These are phyloP conservation scores for Wiebesia pumilae DNA, from an alignment of 1,140 invertebrate genomes.

Conservation along the genomic window DNA sequence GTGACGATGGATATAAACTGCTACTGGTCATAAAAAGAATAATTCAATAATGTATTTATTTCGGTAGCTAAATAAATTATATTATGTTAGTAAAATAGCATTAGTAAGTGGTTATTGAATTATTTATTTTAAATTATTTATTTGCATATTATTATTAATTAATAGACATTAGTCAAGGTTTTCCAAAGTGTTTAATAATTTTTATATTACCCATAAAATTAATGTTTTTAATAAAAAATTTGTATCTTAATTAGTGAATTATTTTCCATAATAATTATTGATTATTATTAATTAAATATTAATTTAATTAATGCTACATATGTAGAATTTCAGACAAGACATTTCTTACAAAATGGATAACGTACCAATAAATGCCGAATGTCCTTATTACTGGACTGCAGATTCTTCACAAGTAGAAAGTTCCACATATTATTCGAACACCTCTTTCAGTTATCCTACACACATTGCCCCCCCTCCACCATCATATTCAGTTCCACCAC, in stretches of 20 bases:
- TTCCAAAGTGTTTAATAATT: neutral
- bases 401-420: conserved; percentile 55
- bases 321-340: conserved; percentile 33
- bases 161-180: neutral
- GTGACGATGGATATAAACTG: conserved; percentile 10
- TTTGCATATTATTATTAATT: neutral
- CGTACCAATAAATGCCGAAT: conserved; percentile 56
- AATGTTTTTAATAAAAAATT: neutral
- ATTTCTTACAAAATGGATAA: conserved; percentile 60
- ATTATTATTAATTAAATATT: neutral
- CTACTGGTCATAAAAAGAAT: neutral
- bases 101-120: conserved; percentile 18
- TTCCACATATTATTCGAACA: conserved; percentile 57
- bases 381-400: conserved; percentile 61
- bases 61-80: conserved; percentile 29
- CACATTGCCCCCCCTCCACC: conserved; percentile 55
- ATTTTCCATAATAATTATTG: neutral
- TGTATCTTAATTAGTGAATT: neutral
- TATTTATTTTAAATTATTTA: neutral
- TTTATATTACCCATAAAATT: neutral
- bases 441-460: conserved; percentile 57
- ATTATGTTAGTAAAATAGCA: conserved; percentile 45
- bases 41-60: conserved; percentile 39
- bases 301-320: neutral
- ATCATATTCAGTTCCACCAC: conserved; percentile 58